Percentiles rank a stretch among this genome's conserved stretches.
phyloP scores from a whole-genome alignment of 2,113 vertebrate genomes.

The Nesogale talazaci region DNA sequence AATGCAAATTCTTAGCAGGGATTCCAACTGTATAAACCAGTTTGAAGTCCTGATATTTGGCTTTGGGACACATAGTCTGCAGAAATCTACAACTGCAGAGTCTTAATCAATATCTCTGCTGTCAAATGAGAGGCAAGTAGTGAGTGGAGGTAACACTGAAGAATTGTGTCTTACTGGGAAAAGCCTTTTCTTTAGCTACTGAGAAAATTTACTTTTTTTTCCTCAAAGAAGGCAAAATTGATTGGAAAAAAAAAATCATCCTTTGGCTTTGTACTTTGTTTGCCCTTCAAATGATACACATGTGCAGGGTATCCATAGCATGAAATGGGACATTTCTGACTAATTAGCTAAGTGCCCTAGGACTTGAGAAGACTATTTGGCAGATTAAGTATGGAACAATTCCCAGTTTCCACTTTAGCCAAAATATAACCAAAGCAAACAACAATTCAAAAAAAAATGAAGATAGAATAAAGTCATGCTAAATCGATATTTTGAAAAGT shows the following conservation, averaged over 20 bases:
- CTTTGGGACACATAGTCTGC: neutral
- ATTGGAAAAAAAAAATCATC: neutral
- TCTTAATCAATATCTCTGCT: neutral
- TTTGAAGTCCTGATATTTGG: neutral
- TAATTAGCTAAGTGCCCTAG: neutral
- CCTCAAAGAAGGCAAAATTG: neutral
- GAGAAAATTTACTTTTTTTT: neutral
- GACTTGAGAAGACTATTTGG: neutral
- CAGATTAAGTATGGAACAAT: neutral
- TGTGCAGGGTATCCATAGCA: too few relatives aligned
- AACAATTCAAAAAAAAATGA: neutral
- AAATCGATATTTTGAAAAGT: conserved; percentile 22
- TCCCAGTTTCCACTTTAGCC: neutral
- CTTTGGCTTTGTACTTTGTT: neutral
- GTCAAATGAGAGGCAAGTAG: neutral
- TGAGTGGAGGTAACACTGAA: neutral
- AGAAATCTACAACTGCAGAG: neutral
- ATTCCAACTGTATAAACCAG: neutral
- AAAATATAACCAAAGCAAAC: neutral
- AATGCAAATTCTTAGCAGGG: neutral
- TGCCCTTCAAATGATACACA: neutral
- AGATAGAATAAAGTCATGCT: neutral
- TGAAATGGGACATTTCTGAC: neutral
- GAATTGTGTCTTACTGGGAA: neutral
- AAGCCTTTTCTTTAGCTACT: neutral